Evolutionary conservation across 2,888 invertebrate genomes (phyloP), one percentile per base, ranked within the genome.

Genomic region (Drosophila eohydei): DNA sequence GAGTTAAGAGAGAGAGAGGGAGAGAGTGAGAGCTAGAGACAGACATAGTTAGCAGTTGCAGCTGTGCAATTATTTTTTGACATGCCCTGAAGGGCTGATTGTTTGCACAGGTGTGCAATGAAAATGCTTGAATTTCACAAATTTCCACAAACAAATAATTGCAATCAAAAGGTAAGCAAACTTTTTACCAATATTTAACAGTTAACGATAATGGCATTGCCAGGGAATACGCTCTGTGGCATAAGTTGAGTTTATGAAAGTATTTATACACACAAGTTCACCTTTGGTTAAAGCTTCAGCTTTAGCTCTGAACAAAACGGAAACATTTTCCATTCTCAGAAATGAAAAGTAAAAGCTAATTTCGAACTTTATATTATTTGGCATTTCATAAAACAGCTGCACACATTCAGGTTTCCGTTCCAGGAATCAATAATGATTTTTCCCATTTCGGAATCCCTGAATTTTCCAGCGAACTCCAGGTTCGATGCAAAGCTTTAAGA

Each of bases 61-160:
- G 43, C 32, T 46, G 59, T 74, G 62, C 74, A 74, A 74, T 74
- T 74, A 74, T 74, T 56, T 71, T 59, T 50, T 69, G 69, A 69
- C 69, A 74, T 69, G 59, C 56, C 69, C 69, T 34, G 40, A 57
- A 72, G 60, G 28, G 44, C 40, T 56, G 48, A 26, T 62, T 70
- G 71, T 71, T 70, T 69, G 70, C 69, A 48, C 38, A 60, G 54
- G 51, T 70, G 71, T 57, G 50, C 44, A 26, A 11, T 41, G 56
- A 36, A 71, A 46, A 46, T 72, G 78, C 62, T 61, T 46, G 41
- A 60, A 65, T 79, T 69, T 69, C 58, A 51, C 43, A 48, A 68
- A 46, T 78, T 60, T 73, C 43, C 57, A 30, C 32, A 41, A 54
- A 32, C 66, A 55, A 50, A 68, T 58, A 68, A 67, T 38, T 32